These are phyloP conservation scores for Colinus virginianus DNA, from an alignment of 2,113 vertebrate genomes.

Conservation along the genomic window DNA sequence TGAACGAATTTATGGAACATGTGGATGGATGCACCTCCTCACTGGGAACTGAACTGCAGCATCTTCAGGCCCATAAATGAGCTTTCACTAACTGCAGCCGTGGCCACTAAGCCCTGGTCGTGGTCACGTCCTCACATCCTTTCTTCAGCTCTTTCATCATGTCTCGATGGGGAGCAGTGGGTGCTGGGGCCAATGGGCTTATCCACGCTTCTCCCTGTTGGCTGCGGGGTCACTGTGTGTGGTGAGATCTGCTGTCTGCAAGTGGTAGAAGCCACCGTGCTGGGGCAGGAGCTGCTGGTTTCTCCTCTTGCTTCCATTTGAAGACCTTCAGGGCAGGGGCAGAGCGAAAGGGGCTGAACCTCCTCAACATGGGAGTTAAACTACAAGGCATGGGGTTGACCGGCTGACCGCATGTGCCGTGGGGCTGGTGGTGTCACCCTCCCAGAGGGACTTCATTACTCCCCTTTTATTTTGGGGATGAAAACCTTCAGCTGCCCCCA, in stretches of 20 bases:
- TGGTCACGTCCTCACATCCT: not conserved
- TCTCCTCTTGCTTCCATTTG: not conserved
- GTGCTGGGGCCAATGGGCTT: not conserved
- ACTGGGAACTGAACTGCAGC: accelerated
- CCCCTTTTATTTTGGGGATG: not conserved
- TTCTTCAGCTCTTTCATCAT: not conserved
- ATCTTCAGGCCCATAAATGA: not conserved
- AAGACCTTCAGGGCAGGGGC: not conserved
- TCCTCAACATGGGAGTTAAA: not conserved
- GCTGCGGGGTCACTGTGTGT: not conserved
- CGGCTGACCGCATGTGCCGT: accelerated
- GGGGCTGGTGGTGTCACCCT: accelerated
- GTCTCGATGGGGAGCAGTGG: accelerated
- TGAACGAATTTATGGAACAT: accelerated
- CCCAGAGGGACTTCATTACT: not conserved
- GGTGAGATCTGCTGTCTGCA: not conserved
- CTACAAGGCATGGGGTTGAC: accelerated
- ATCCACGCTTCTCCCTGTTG: not conserved
- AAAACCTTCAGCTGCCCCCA: not conserved
- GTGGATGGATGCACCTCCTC: accelerated
- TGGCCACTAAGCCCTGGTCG: not conserved
- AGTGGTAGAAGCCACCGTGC: not conserved
- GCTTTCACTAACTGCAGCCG: not conserved
- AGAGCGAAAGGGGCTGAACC: not conserved
- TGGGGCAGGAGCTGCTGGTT: not conserved